phyloP scores from a whole-genome alignment of 2,888 invertebrate genomes.

The Machimus rusticus region DNA sequence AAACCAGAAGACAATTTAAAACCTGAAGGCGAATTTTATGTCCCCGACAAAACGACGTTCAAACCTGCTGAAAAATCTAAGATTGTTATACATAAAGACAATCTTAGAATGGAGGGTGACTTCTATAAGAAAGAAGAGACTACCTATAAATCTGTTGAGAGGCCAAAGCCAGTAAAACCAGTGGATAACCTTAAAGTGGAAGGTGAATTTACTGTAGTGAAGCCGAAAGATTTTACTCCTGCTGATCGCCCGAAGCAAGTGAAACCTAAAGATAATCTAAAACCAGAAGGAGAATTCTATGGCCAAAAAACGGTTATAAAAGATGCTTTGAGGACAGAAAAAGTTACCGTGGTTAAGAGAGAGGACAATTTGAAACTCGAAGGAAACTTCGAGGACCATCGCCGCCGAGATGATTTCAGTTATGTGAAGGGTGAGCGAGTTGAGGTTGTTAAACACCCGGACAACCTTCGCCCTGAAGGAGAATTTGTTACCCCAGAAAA shows the following conservation, averaged over 20 bases:
- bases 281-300: slow-evolving; percentile 66
- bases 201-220: slow-evolving; percentile 61
- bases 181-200: slow-evolving; percentile 63
- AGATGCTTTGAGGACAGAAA: slow-evolving; percentile 64
- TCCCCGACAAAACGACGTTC: slow-evolving; percentile 59
- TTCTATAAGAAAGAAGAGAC: slow-evolving; percentile 63
- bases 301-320: slow-evolving; percentile 52
- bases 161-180: slow-evolving; percentile 60
- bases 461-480: slow-evolving; percentile 70
- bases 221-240: slow-evolving; percentile 51
- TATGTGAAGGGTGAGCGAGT: slow-evolving; percentile 67
- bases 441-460: slow-evolving; percentile 63
- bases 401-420: slow-evolving; percentile 68
- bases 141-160: slow-evolving; percentile 50
- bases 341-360: slow-evolving; percentile 68
- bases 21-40: slow-evolving; percentile 67
- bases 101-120: slow-evolving; percentile 67
- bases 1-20: slow-evolving; percentile 56
- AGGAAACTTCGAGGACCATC: slow-evolving; percentile 66
- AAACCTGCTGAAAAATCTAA: slow-evolving; percentile 63
- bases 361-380: slow-evolving; percentile 75
- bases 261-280: slow-evolving; percentile 67
- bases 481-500: slow-evolving; percentile 65
- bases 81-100: slow-evolving; percentile 66
- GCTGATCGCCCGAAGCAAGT: slow-evolving; percentile 63